A percentile compares a stretch with the other conserved stretches of the same genome.
Evolutionary conservation across 2,888 invertebrate genomes (phyloP).

Genomic region (Pseudococcus longispinus): DNA sequence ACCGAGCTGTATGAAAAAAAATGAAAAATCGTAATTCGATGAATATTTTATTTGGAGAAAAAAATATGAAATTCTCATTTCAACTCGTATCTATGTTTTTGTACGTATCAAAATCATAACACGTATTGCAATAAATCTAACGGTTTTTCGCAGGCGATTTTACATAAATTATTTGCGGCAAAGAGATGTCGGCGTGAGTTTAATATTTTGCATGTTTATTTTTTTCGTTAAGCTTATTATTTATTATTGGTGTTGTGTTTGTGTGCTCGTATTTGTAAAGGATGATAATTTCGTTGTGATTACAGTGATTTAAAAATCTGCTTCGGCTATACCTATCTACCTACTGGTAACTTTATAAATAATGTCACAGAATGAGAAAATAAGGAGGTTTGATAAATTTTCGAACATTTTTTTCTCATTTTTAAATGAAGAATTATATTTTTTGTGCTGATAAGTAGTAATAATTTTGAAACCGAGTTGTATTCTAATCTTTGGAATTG

Average conservation of each 20-base stretch:
- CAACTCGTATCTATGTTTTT: background rate
- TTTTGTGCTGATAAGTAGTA: too few relatives aligned
- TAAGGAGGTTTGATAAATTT: too few relatives aligned
- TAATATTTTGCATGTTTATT: background rate
- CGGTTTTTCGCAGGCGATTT: background rate
- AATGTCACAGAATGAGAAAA: background rate
- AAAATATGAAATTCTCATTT: background rate
- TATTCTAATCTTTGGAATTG: too few relatives aligned
- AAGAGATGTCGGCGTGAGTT: background rate
- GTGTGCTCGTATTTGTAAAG: background rate
- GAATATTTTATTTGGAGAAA: background rate
- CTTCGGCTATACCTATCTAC: too few relatives aligned
- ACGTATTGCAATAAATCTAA: slow-evolving; percentile 5
- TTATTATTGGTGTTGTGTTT: background rate
- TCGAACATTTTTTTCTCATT: too few relatives aligned
- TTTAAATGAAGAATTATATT: too few relatives aligned
- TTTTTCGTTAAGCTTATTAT: background rate
- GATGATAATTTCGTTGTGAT: background rate
- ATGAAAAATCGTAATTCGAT: background rate
- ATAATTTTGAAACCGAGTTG: too few relatives aligned
- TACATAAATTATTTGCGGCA: background rate
- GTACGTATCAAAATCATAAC: background rate
- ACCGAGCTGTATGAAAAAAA: background rate
- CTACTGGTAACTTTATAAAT: background rate
- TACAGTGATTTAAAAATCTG: background rate